Base-by-base conservation (phyloP, 2,888 invertebrate genomes). In the Ornithoptera alexandrae region DNA sequence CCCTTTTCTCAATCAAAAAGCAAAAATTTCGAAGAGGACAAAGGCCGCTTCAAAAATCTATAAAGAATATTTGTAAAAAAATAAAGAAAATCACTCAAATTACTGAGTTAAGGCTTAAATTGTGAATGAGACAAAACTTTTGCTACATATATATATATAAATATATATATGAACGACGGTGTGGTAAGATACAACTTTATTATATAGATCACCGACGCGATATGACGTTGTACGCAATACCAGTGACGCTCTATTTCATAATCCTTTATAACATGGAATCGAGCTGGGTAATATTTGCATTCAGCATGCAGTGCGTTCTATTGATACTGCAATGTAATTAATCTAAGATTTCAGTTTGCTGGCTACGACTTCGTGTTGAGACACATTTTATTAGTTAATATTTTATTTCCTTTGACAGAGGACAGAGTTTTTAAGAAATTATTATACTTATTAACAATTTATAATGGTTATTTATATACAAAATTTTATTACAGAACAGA, bases 301-400 rank as follows among this genome's bases (percentile, higher is more conserved):
- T 65, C 36, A 50, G 42, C 36, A 17, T 10, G 12, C 42, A 67
- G 65, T 22, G 22, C 22, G 22, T 22, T 0, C 59, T 57, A 72
- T 67, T 72, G 67, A 65, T 72, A 70, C 62, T 61, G 63, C 60
- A 61, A 69, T 61, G 20, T 68, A 71, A 68, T 68, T 50, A 57
- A 57, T 57, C 71, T 73, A 71, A 73, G 63, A 67, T 20, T 64
- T 57, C 73, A 73, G 75, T 62, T 58, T 62, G 59, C 59, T 66
- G 50, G 56, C 65, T 63, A 72, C 72, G 76, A 74, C 76, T 76
- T 78, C 77, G 77, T 30, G 30, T 30, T 39, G 10, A 39, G 7
- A 39, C 10, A 39, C 1, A 39, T 39, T 39, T 39, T 39, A 10
- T 39, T 39, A 39, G 39, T 39, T 39, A 8, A 39, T 39, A 7